A percentile compares a stretch with the other conserved stretches of the same genome.
phyloP scores from a whole-genome alignment of 1,140 invertebrate genomes.

The Papilio helenus region DNA sequence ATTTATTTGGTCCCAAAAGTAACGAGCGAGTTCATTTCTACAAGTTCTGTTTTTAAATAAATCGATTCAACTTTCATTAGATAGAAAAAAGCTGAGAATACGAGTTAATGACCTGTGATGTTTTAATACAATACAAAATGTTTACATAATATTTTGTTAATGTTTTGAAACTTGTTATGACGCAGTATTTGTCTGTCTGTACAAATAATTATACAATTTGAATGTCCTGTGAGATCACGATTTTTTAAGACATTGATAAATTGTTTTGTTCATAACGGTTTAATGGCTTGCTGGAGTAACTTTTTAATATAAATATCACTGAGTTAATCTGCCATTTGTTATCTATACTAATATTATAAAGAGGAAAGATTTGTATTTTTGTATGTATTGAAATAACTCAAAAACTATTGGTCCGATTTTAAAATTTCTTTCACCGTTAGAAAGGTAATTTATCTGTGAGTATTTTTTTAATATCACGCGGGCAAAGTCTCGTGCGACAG shows the following conservation, averaged over 20 bases:
- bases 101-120: background rate
- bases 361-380: too few relatives aligned
- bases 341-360: background rate
- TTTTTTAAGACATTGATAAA: background rate
- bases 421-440: too few relatives aligned
- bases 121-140: conserved; percentile 15
- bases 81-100: background rate
- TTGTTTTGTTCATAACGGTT: background rate
- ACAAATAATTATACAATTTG: conserved; percentile 13
- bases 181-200: conserved; percentile 15
- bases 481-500: too few relatives aligned
- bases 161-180: background rate
- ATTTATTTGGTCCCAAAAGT: conserved; percentile 10
- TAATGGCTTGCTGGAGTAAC: background rate
- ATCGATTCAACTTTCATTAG: background rate
- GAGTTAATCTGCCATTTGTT: background rate
- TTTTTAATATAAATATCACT: background rate
- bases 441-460: too few relatives aligned
- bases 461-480: too few relatives aligned
- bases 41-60: background rate
- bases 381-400: too few relatives aligned
- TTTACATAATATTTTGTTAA: conserved; percentile 25
- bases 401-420: too few relatives aligned
- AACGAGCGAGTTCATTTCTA: background rate
- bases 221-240: conserved; percentile 22